Evolutionary conservation across 35 echinoderm and acorn worm species (phyloP).

Genomic region (Ptychodera flava): DNA sequence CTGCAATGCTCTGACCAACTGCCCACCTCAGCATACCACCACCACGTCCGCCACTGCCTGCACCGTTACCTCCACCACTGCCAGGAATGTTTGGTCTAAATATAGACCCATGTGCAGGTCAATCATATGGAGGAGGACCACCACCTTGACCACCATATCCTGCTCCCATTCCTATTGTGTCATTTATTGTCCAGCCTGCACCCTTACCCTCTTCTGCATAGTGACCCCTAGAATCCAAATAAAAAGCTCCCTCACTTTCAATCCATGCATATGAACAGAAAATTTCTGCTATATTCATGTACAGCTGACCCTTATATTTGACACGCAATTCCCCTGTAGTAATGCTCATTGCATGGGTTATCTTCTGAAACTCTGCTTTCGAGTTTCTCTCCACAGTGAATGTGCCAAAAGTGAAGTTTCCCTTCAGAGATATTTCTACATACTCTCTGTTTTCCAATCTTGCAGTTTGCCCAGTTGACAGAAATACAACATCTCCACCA

Average conservation of each 20-base stretch:
- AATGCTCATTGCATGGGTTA: conserved; percentile 56
- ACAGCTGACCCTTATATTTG: conserved; percentile 66
- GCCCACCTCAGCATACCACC: conserved; percentile 79
- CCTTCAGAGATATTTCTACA: conserved; percentile 41
- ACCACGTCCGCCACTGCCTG: conserved; percentile 52
- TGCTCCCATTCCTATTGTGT: conserved; percentile 68
- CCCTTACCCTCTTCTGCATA: conserved; percentile 43
- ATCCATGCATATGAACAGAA: conserved; percentile 66
- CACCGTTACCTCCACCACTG: conserved; percentile 81
- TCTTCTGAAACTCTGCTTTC: conserved; percentile 56
- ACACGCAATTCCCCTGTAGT: conserved; percentile 50
- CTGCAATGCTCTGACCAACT: conserved; percentile 55
- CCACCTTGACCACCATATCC: conserved; percentile 93
- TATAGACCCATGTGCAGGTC: conserved; percentile 62
- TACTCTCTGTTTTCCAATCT: conserved; percentile 69
- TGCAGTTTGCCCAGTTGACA: conserved; percentile 78
- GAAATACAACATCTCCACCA: conserved; percentile 53
- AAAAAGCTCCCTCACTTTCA: conserved; percentile 78
- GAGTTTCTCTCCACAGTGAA: conserved; percentile 80
- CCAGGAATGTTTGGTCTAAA: conserved; percentile 47
- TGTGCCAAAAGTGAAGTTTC: conserved; percentile 80
- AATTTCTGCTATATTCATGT: conserved; percentile 77
- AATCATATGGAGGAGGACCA: conserved; percentile 74
- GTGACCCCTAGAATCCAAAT: conserved; percentile 66
- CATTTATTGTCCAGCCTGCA: conserved; percentile 48